Base-by-base conservation (phyloP, 2,113 vertebrate species). In the Caretta caretta region DNA sequence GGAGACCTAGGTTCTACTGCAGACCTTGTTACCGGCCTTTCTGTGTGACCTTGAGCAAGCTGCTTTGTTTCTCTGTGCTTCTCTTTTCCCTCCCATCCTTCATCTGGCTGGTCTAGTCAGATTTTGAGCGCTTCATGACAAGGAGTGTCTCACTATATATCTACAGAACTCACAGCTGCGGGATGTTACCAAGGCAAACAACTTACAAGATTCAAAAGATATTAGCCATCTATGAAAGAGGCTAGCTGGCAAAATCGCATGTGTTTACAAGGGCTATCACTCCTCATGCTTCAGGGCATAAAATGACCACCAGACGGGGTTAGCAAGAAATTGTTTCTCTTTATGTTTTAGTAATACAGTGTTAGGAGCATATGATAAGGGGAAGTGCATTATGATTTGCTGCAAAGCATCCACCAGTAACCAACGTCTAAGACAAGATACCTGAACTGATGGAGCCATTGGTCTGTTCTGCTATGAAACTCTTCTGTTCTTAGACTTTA, bases 271-370 rank as follows among this genome's bases (percentile, higher is more conserved):
- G 56, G 10, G 9, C 22, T 27, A 27, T 57, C 24, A 27, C 56
- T 57, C 62, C 62, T n/a, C 62, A 65, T n/a, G 62, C 62, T 65
- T 35, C 62, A 16, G 62, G 62, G 62, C 31, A 65, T 35, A 65
- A 59, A 59, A 59, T 59, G 62, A 35, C 10, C 62, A 65, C 31
- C 62, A 65, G 62, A 65, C 16, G 62, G 31, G 14, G 27, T 65
- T 13, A 65, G 62, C 13, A 57, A 57, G 56, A 65, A n/a, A 35
- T 35, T 13, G 29, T 35, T 53, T 53, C 35, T 65, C 62, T 65
- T 19, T 19, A 3, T 3, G 1, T 0, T 35, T 8, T 42, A 27
- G 1, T 22, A 17, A 29, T 5, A 3, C 48, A 22, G 57, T n/a
- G 62, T 19, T 20, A n/a, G 62, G 62, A 65, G 76, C 31, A 31